phyloP scores from a whole-genome alignment of 2,888 invertebrate genomes.

The Arctia plantaginis region DNA sequence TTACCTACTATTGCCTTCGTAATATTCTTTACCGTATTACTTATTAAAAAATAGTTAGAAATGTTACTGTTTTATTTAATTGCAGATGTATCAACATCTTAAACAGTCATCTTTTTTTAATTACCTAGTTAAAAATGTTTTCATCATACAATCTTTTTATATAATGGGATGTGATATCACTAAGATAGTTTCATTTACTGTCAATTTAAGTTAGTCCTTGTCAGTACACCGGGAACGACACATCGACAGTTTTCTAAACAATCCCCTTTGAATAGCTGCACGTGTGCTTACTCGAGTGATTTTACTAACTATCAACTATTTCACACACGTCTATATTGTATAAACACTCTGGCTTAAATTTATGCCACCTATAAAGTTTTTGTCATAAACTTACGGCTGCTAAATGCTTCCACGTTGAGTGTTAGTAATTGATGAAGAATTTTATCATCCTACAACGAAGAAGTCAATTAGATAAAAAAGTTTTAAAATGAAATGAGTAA shows the following conservation, averaged over 20 bases:
- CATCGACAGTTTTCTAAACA: conserved; percentile 62
- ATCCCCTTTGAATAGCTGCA: conserved; percentile 82
- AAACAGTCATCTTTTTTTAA: conserved; percentile 31
- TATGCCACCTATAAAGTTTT: conserved; percentile 25
- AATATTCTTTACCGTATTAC: not conserved
- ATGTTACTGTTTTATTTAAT: conserved; percentile 10
- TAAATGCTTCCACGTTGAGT: conserved; percentile 26
- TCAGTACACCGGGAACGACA: conserved; percentile 48
- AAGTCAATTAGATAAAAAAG: conserved; percentile 1
- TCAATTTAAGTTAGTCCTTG: conserved; percentile 28
- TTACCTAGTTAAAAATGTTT: conserved; percentile 24
- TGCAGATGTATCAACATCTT: conserved; percentile 23
- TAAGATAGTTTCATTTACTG: conserved; percentile 22
- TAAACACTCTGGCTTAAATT: conserved; percentile 44
- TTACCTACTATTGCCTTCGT: not conserved
- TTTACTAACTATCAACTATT: conserved; percentile 68
- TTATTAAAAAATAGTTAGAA: not conserved
- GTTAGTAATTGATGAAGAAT: conserved; percentile 25
- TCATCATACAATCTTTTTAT: conserved; percentile 17
- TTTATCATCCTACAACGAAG: conserved; percentile 12
- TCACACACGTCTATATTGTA: conserved; percentile 64
- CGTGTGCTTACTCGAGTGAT: conserved; percentile 74
- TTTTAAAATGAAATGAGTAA: conserved; percentile 28
- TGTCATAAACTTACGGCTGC: conserved; percentile 25
- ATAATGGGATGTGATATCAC: conserved; percentile 12